These are phyloP conservation scores for Coptotermes formosanus DNA, from an alignment of 1,140 invertebrate genomes.

Conservation along the genomic window DNA sequence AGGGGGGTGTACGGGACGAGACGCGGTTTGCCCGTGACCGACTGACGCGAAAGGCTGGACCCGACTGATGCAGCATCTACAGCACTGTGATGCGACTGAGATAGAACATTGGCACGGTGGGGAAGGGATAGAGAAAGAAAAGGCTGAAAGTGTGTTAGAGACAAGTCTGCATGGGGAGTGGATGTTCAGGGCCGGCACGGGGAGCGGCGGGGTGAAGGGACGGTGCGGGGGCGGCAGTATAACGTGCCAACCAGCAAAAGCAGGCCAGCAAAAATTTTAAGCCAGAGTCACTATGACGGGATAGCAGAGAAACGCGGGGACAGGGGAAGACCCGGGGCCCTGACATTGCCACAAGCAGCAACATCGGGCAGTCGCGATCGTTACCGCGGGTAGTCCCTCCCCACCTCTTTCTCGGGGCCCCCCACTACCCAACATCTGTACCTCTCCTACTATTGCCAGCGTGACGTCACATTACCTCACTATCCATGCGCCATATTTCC, in stretches of 20 bases:
- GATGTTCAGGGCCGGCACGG: neutral
- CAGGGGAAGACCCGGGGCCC: conserved; percentile 3
- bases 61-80: conserved; percentile 36
- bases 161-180: conserved; percentile 30
- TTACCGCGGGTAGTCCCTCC: neutral
- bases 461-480: neutral
- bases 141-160: conserved; percentile 12
- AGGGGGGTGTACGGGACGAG: neutral
- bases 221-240: conserved; percentile 18
- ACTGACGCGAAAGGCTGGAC: conserved; percentile 36
- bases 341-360: neutral
- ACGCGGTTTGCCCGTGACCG: conserved; percentile 33
- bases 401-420: neutral
- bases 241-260: conserved; percentile 27
- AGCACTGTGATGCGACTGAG: conserved; percentile 29
- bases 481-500: conserved; percentile 7
- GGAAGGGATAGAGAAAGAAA: conserved; percentile 30
- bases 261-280: conserved; percentile 22
- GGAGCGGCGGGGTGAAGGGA: neutral
- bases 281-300: neutral
- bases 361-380: neutral
- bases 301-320: conserved; percentile 21
- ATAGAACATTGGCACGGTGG: conserved; percentile 20
- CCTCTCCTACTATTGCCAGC: neutral
- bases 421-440: neutral